Evolutionary conservation across 2,888 invertebrate genomes (phyloP).

Genomic region (Leptodirus hochenwartii): DNA sequence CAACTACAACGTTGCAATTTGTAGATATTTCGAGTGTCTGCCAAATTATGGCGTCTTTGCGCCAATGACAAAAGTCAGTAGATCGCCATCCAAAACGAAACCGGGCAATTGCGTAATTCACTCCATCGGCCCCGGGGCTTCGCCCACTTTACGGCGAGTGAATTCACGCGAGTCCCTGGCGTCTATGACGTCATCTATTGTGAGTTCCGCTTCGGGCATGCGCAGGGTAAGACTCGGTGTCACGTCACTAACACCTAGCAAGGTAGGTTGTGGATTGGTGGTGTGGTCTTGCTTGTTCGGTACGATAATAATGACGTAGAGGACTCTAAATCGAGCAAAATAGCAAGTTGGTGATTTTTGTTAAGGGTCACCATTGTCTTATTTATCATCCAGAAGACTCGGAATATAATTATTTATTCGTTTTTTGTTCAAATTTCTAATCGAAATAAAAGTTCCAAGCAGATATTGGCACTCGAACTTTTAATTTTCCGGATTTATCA

Average conservation of each 20-base stretch:
- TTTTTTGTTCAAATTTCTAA: no score
- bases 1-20: no score
- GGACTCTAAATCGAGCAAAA: no score
- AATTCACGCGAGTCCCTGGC: conserved; percentile 77
- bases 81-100: conserved; percentile 58
- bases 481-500: no score
- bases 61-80: conserved; percentile 75
- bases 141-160: conserved; percentile 38
- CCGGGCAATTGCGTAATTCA: conserved; percentile 41
- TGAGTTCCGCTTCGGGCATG: conserved; percentile 37
- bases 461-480: no score
- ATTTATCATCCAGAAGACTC: no score
- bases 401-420: no score
- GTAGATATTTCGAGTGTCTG: conserved; percentile 84
- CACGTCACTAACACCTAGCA: conserved; percentile 40
- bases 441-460: no score
- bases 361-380: no score
- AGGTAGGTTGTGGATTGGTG: conserved; percentile 35
- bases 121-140: conserved; percentile 25
- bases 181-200: conserved; percentile 32
- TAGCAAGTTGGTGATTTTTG: no score
- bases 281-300: no score
- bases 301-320: no score
- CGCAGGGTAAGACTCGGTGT: conserved; percentile 65
- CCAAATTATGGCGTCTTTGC: conserved; percentile 87